phyloP scores from a whole-genome alignment of 2,888 invertebrate species.

The Sinelater perroti region DNA sequence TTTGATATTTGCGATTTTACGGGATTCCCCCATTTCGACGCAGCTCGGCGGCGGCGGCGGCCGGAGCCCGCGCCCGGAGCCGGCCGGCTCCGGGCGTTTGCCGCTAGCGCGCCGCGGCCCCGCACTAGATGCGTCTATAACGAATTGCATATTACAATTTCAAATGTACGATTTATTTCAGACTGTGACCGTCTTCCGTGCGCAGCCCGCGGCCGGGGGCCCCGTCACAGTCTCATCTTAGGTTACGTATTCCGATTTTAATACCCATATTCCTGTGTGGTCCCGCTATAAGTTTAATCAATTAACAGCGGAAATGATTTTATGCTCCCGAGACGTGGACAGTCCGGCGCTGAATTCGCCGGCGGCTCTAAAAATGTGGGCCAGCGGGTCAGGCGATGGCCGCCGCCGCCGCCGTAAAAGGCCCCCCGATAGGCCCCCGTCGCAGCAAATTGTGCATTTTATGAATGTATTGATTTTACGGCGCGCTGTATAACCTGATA shows the following conservation, averaged over 20 bases:
- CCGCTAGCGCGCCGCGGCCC: conserved; percentile 13
- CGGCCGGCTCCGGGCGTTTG: too few species aligned
- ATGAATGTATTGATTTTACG: conserved; percentile 15
- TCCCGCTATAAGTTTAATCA: conserved; percentile 44
- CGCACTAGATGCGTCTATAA: conserved; percentile 50
- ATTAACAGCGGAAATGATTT: conserved; percentile 46
- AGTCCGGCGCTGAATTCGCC: neutral
- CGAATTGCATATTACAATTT: conserved; percentile 55
- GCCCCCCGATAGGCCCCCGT: neutral
- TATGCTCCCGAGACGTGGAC: conserved; percentile 22
- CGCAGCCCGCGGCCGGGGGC: neutral
- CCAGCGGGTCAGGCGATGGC: neutral
- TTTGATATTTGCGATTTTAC: conserved; percentile 22
- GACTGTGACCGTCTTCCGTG: conserved; percentile 35
- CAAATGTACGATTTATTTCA: conserved; percentile 48
- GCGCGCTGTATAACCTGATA: conserved; percentile 13
- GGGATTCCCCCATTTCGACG: conserved; percentile 5
- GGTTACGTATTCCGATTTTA: conserved; percentile 41
- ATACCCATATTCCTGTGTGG: conserved; percentile 43
- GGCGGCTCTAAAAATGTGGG: neutral
- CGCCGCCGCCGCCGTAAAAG: neutral
- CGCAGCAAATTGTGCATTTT: conserved; percentile 13
- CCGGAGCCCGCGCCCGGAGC: too few species aligned
- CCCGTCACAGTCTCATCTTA: conserved; percentile 35
- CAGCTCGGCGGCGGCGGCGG: too few species aligned